Evolutionary conservation across 2,797 vertebrate species (phyloP).

Genomic region (Agapornis canus): DNA sequence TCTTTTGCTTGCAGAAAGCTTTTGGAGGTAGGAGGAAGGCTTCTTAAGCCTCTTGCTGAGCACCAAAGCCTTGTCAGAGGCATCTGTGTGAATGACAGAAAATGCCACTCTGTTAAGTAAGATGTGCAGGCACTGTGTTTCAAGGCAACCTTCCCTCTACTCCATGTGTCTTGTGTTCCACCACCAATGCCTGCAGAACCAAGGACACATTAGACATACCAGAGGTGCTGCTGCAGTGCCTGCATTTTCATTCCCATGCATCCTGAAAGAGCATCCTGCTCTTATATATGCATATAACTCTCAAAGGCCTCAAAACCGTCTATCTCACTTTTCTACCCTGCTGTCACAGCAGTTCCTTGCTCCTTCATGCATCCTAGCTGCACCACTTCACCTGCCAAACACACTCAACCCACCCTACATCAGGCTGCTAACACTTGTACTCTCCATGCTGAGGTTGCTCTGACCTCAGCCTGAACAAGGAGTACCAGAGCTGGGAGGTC

Average conservation of each 20-base stretch:
- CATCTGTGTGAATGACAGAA: background rate
- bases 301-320: background rate
- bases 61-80: background rate
- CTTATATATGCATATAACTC: background rate
- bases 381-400: background rate
- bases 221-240: background rate
- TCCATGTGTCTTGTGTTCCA: background rate
- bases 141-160: background rate
- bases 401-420: background rate
- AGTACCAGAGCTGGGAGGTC: background rate
- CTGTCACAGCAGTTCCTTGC: background rate
- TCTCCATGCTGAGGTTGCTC: background rate
- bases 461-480: background rate
- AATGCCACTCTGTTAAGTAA: fast-evolving
- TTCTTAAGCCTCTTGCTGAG: background rate
- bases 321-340: background rate
- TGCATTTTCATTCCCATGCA: background rate
- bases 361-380: background rate
- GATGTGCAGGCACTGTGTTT: background rate
- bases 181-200: background rate
- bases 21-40: background rate
- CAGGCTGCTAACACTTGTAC: background rate
- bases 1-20: background rate
- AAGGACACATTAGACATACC: background rate
- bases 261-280: background rate